A percentile compares a stretch with the other conserved stretches of the same genome.
These are phyloP conservation scores for Gonioctena quinquepunctata DNA, from an alignment of 1,140 invertebrate species.

Conservation along the genomic window DNA sequence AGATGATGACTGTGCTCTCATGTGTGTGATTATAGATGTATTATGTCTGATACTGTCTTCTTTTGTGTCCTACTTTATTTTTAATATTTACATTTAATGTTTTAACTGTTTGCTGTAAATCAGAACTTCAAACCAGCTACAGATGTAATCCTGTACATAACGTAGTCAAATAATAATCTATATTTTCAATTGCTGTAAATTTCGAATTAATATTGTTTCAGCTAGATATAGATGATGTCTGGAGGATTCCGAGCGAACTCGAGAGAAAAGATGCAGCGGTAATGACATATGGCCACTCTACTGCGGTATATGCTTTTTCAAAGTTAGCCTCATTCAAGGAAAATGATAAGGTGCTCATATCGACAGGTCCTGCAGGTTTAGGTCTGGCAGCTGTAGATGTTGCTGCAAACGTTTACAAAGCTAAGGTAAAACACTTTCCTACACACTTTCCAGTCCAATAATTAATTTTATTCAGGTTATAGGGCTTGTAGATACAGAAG, in stretches of 20 bases:
- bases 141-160: too few relatives aligned
- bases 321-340: slow-evolving; percentile 57
- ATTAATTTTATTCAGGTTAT: slow-evolving; percentile 56
- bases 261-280: slow-evolving; percentile 58
- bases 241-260: slow-evolving; percentile 58
- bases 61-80: too few relatives aligned
- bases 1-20: too few relatives aligned
- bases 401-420: slow-evolving; percentile 61
- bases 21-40: too few relatives aligned
- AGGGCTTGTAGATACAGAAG: slow-evolving; percentile 60
- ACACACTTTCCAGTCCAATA: not conserved
- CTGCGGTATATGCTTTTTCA: slow-evolving; percentile 60
- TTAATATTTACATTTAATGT: too few relatives aligned
- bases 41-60: too few relatives aligned
- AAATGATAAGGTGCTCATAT: slow-evolving; percentile 59
- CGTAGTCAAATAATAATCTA: not conserved
- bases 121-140: too few relatives aligned
- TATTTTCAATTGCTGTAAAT: not conserved
- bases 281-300: slow-evolving; percentile 59
- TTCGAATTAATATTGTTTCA: slow-evolving; percentile 39
- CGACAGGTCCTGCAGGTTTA: slow-evolving; percentile 61
- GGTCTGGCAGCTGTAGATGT: slow-evolving; percentile 65
- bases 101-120: too few relatives aligned
- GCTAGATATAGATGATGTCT: slow-evolving; percentile 57
- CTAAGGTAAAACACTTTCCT: slow-evolving; percentile 54